Percentiles rank a stretch among this genome's conserved stretches.
Evolutionary conservation across 2,113 vertebrate genomes (phyloP).

Genomic region (Tiliqua scincoides): DNA sequence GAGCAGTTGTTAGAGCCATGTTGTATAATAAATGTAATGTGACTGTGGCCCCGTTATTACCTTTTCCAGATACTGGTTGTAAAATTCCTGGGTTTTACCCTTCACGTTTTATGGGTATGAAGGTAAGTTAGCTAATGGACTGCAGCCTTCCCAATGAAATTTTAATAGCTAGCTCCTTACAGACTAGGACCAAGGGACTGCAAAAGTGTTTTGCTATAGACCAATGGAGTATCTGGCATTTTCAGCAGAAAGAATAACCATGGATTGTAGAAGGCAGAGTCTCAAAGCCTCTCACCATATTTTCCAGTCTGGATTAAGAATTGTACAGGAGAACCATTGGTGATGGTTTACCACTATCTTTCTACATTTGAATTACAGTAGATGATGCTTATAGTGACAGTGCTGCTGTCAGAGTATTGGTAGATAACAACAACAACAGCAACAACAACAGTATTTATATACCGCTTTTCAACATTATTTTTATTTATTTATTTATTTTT

Average conservation of each 20-base stretch:
- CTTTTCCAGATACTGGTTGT: slow-evolving; percentile 61
- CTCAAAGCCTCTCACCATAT: slow-evolving; percentile 32
- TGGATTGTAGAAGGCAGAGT: not conserved
- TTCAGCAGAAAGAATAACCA: slow-evolving; percentile 35
- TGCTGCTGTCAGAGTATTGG: not conserved
- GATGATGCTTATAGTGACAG: not conserved
- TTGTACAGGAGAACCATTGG: slow-evolving; percentile 20
- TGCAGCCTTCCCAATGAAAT: slow-evolving; percentile 66
- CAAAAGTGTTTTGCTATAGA: slow-evolving; percentile 49
- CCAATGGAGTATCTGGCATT: slow-evolving; percentile 36
- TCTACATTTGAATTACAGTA: not conserved
- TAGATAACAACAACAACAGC: too few species aligned
- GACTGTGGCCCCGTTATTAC: slow-evolving; percentile 38
- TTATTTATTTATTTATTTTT: too few species aligned
- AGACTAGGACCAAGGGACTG: slow-evolving; percentile 53
- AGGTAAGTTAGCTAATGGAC: slow-evolving; percentile 69
- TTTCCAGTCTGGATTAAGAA: slow-evolving; percentile 15
- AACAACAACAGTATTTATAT: too few species aligned
- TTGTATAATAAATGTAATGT: slow-evolving; percentile 56
- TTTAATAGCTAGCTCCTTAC: slow-evolving; percentile 65
- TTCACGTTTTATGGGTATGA: slow-evolving; percentile 63
- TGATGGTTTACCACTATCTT: slow-evolving; percentile 8
- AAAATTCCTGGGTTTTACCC: slow-evolving; percentile 68
- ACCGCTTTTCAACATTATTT: too few species aligned
- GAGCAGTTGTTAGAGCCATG: slow-evolving; percentile 55